Conservation (phyloP, 2,113 vertebrate genomes). For the Calcarius ornatus region DNA sequence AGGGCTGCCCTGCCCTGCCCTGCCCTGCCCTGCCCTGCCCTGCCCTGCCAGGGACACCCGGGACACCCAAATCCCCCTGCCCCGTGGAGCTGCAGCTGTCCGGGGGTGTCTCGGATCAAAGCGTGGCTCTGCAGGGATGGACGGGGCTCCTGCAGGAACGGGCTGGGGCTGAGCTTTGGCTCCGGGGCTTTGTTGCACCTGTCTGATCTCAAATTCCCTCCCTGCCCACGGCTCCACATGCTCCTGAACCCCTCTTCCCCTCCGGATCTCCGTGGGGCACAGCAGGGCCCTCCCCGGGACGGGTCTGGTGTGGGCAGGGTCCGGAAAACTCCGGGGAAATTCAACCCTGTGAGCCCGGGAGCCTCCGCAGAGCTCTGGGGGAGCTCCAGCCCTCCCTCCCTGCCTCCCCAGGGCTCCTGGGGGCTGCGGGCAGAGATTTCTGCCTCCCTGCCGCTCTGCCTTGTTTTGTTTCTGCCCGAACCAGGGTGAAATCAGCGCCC, state of each 20-base stretch:
- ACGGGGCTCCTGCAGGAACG: accelerated
- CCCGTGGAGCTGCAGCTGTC: accelerated
- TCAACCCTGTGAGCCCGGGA: background rate
- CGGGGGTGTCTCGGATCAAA: accelerated
- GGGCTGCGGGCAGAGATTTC: background rate
- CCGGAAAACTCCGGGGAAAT: accelerated
- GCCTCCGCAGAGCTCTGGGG: accelerated
- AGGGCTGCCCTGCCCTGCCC: background rate
- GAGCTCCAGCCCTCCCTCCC: background rate
- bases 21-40: background rate
- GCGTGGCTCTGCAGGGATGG: background rate
- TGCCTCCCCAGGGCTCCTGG: background rate
- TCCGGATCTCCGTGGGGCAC: background rate
- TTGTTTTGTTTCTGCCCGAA: background rate
- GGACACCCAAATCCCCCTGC: background rate
- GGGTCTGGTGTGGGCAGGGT: background rate
- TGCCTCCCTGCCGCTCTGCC: background rate
- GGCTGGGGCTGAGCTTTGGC: background rate
- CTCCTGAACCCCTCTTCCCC: background rate
- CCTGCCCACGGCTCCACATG: background rate
- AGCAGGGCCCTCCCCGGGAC: background rate
- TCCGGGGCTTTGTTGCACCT: background rate
- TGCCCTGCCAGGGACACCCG: background rate
- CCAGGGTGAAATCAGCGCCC: background rate
- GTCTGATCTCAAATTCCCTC: background rate